Conservation (phyloP, 2,113 vertebrate species). For the Brachionichthys hirsutus region DNA sequence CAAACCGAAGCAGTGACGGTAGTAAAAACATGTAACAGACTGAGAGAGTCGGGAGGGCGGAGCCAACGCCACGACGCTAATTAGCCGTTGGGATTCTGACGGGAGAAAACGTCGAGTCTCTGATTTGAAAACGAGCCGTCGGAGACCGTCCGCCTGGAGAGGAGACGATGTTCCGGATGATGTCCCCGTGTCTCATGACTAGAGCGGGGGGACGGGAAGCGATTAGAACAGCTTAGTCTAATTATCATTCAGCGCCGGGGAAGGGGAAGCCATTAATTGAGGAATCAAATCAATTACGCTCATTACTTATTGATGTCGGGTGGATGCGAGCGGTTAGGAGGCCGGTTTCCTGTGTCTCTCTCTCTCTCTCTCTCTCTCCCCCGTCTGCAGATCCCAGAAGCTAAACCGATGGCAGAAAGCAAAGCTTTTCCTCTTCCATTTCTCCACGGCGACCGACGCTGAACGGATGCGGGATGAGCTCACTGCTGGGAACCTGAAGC, state of each 20-base stretch:
- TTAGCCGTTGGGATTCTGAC: background rate
- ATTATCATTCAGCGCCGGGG: slow-evolving; percentile 54
- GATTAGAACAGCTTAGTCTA: slow-evolving; percentile 24
- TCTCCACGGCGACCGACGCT: background rate
- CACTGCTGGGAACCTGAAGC: background rate
- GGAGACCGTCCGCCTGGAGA: slow-evolving; percentile 4
- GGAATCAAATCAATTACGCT: slow-evolving; percentile 26
- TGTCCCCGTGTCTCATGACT: slow-evolving; percentile 19
- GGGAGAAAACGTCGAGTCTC: background rate
- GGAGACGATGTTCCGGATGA: slow-evolving; percentile 9
- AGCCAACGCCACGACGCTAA: too few relatives aligned
- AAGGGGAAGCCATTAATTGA: slow-evolving; percentile 33
- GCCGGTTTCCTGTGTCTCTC: slow-evolving; percentile 9
- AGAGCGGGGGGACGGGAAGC: slow-evolving; percentile 16
- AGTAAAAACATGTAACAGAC: background rate
- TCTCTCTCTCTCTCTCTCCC: slow-evolving; percentile 3
- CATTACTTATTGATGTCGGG: slow-evolving; percentile 9
- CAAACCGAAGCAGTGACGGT: too few relatives aligned
- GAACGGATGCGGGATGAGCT: background rate
- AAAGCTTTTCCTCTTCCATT: background rate
- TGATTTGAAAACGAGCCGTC: background rate
- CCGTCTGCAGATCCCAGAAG: slow-evolving; percentile 3
- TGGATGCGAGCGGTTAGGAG: slow-evolving; percentile 14
- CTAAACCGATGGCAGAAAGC: background rate
- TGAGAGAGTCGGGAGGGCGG: too few relatives aligned